A percentile compares a stretch with the other conserved stretches of the same genome.
phyloP scores from a whole-genome alignment of 2,888 invertebrate genomes.

The Hemaris fuciformis region DNA sequence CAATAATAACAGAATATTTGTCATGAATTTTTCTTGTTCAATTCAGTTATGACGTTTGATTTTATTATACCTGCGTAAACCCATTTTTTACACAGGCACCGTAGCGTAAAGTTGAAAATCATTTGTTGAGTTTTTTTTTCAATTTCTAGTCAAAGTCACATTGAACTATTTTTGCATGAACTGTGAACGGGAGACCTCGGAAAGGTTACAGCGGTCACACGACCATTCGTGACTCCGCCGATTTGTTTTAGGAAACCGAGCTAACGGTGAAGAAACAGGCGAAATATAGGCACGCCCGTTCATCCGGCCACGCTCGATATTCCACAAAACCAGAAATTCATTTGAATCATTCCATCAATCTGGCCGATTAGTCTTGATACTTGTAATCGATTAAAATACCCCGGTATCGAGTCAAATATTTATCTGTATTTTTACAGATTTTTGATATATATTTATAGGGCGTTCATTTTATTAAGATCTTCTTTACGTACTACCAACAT shows the following conservation, averaged over 20 bases:
- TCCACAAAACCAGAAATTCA: slow-evolving; percentile 38
- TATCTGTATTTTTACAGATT: neutral
- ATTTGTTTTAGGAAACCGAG: slow-evolving; percentile 42
- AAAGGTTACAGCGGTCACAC: slow-evolving; percentile 51
- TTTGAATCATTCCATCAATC: slow-evolving; percentile 31
- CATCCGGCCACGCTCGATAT: slow-evolving; percentile 34
- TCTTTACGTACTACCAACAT: no score
- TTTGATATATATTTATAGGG: neutral
- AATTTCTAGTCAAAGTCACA: slow-evolving; percentile 21
- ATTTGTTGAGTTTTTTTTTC: neutral
- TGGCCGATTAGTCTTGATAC: slow-evolving; percentile 3
- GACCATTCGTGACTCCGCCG: slow-evolving; percentile 45
- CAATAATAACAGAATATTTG: neutral
- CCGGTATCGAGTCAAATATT: neutral
- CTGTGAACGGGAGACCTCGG: slow-evolving; percentile 25
- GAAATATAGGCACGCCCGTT: slow-evolving; percentile 46
- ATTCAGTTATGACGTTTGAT: neutral
- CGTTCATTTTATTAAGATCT: neutral
- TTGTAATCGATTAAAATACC: slow-evolving; percentile 1
- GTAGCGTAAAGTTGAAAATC: neutral
- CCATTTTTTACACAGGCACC: neutral
- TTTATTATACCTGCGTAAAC: neutral
- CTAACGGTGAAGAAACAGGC: slow-evolving; percentile 38
- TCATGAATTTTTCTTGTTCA: no score
- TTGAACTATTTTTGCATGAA: slow-evolving; percentile 29